Base-by-base conservation (phyloP, 2,888 invertebrate genomes). In the Torymus auratus region DNA sequence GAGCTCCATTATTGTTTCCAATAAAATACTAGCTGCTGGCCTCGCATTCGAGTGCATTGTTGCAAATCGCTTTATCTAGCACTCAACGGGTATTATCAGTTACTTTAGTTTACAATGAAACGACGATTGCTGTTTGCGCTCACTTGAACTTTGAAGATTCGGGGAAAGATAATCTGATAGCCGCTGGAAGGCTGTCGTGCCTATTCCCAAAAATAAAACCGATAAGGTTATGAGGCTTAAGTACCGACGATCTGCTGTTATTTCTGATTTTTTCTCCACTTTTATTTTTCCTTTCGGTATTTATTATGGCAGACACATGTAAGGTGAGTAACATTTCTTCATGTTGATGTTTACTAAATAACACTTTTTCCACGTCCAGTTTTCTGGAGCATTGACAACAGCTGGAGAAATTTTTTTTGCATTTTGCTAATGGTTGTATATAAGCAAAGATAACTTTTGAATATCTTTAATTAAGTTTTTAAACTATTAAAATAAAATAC, bases 261-360 rank as follows among this genome's bases (percentile, higher is more conserved):
- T 84, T 80, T 83, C 70, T 84, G 86, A 86, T 87, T 86, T 86
- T 86, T 78, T 83, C 81, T 81, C 73, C 75, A 64, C 85, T 86
- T 83, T 84, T 84, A 75, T 69, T 83, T 83, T 83, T 73, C 72
- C 84, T 84, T 80, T 55, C n/a, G 71, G 70, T 71, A 77, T 82
- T 69, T 84, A 85, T 77, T 78, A 90, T 90, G 89, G 88, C 88
- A 84, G 88, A 88, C 80, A 90, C 87, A 84, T 90, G 89, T 85
- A 89, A 89, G 87, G 89, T 89, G 83, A 60, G 88, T 85, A 78
- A n/a, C 53, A 17, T 41, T 68, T 67, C 52, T 12, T 60, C 53
- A 60, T 65, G 4, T 14, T 60, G 12, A 64, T n/a, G 3, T 20
- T 28, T 15, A 23, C 28, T 53, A 15, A 41, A 41, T 41, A 41